Base-by-base conservation (phyloP, 2,888 invertebrate species). In the Rambutsinella grinnellia region DNA sequence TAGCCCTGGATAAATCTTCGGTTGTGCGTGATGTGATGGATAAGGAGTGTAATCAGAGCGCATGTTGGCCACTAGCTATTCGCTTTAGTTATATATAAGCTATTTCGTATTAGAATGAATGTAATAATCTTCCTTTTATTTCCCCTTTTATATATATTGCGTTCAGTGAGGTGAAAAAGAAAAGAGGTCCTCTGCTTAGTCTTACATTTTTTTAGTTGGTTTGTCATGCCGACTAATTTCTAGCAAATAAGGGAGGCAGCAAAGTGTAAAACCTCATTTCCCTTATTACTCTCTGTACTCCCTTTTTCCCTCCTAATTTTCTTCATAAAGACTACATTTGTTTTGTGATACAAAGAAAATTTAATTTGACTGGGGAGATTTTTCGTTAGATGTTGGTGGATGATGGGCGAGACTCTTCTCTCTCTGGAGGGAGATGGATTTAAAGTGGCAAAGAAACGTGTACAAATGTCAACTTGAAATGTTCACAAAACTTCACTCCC, bases 191-290 rank as follows among this genome's bases (percentile, higher is more conserved):
- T 47, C 28, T 61, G 8, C 13, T 44, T 44, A 44, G 13, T 13
- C 46, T 17, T 44, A 10, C 8, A 44, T 13, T 10, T 44, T 44
- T 44, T 13, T 44, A 46, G 46, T 46, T 17, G 17, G 17, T 23
- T 51, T 46, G 57, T 71, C 36, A 44, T 58, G 56, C n/a, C 70
- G 47, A 56, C 70, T 71, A 71, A 71, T 71, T 71, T 63, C 71
- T 57, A 57, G 58, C 63, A 63, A 63, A 63, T 63, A 72, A 61
- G 17, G 54, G 47, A 74, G 66, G 74, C 74, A 74, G 61, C 74
- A 66, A 61, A 74, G 74, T 66, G 66, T 74, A 74, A 74, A 66
- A 66, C 66, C 66, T 74, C 66, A 74, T 74, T 74, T 74, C 66
- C 74, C 66, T 66, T 27, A n/a, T 66, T 66, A 36, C 24, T 47